phyloP scores from a whole-genome alignment of 2,888 invertebrate species.

The Spialia ferax region DNA sequence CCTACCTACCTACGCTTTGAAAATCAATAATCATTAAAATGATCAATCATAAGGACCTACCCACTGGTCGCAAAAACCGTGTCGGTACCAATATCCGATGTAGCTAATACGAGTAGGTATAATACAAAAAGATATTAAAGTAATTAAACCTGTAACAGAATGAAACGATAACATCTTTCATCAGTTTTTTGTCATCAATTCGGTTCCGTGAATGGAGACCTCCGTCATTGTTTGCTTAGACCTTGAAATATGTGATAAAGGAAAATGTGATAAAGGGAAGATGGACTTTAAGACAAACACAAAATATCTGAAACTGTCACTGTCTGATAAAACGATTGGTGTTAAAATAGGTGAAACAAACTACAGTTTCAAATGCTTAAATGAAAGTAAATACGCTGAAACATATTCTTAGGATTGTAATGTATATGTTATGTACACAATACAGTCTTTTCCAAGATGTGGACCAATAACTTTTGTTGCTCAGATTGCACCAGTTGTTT shows the following conservation, averaged over 20 bases:
- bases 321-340: background rate
- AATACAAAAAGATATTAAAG: constrained; percentile 34
- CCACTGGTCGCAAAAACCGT: constrained; percentile 16
- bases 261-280: too few relatives aligned
- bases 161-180: constrained; percentile 39
- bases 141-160: constrained; percentile 40
- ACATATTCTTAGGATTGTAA: background rate
- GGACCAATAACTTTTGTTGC: background rate
- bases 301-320: background rate
- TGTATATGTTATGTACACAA: background rate
- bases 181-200: constrained; percentile 33
- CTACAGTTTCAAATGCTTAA: background rate
- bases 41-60: constrained; percentile 26
- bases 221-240: constrained; percentile 30
- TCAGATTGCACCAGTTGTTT: background rate
- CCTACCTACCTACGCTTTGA: background rate
- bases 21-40: constrained; percentile 8
- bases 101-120: background rate
- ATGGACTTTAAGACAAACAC: constrained; percentile 16
- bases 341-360: background rate
- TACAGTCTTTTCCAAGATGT: background rate
- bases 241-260: constrained; percentile 28
- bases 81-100: constrained; percentile 6
- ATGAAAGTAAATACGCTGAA: background rate
- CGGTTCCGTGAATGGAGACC: constrained; percentile 40